These are phyloP conservation scores for Hoplostethus mediterraneus DNA, from an alignment of 2,797 vertebrate genomes.

Conservation along the genomic window DNA sequence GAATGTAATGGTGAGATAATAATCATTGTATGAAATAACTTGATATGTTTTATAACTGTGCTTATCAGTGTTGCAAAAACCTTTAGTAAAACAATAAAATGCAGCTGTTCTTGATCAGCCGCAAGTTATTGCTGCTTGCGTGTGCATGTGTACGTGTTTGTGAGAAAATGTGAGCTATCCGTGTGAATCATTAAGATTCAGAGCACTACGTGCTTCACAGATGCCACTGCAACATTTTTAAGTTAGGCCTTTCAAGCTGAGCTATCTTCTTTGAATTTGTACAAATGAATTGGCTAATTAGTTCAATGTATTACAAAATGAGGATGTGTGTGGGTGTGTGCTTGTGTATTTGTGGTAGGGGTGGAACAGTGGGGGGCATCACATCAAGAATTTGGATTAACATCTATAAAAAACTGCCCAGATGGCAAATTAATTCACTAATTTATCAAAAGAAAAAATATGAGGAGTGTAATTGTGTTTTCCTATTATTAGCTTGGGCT, in stretches of 20 bases:
- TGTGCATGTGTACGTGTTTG: not conserved
- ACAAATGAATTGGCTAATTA: not conserved
- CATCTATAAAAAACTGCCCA: not conserved
- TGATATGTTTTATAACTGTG: slow-evolving; percentile 29
- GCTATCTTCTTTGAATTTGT: not conserved
- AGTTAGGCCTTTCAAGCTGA: not conserved
- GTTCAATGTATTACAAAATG: not conserved
- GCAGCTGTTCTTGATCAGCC: slow-evolving; percentile 17
- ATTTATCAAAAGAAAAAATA: not conserved
- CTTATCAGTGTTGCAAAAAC: slow-evolving; percentile 55
- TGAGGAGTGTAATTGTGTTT: not conserved
- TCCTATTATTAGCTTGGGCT: not conserved
- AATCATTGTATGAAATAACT: not conserved
- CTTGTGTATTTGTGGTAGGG: slow-evolving; percentile 1
- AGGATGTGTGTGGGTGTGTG: not conserved
- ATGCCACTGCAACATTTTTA: not conserved
- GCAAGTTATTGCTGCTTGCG: not conserved
- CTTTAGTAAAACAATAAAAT: slow-evolving; percentile 56
- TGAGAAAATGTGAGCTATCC: not conserved
- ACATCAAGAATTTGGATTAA: not conserved
- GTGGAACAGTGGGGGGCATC: not conserved
- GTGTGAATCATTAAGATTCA: not conserved
- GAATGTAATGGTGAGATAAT: not conserved
- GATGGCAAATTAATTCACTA: not conserved
- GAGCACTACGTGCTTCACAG: not conserved